A percentile compares a stretch with the other conserved stretches of the same genome.
These are phyloP conservation scores for Pycnomerus fuliginosus DNA, from an alignment of 2,888 invertebrate genomes.

Conservation along the genomic window DNA sequence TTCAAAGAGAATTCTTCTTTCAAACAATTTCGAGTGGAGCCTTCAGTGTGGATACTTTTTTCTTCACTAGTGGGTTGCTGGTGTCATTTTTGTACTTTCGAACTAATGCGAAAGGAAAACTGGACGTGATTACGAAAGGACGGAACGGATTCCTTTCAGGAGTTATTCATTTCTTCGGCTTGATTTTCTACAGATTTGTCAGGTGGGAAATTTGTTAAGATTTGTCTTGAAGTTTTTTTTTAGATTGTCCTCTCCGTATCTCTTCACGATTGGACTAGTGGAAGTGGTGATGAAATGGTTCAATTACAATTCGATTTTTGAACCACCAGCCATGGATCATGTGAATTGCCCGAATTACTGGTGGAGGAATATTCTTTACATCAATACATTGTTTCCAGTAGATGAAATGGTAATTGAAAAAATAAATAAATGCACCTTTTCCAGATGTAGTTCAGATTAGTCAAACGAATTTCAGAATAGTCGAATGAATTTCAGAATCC, in stretches of 20 bases:
- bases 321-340: constrained; percentile 79
- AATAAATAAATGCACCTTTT: too few species aligned
- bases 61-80: constrained; percentile 77
- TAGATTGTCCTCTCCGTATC: constrained; percentile 77
- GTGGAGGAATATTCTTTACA: constrained; percentile 86
- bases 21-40: constrained; percentile 78
- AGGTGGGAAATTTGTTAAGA: too few species aligned
- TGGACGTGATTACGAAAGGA: constrained; percentile 66
- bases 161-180: constrained; percentile 70
- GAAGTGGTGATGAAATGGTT: constrained; percentile 88
- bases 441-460: too few species aligned
- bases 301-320: constrained; percentile 77
- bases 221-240: constrained; percentile 34
- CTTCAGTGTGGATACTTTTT: constrained; percentile 81
- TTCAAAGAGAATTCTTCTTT: constrained; percentile 76
- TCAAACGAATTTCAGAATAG: too few species aligned
- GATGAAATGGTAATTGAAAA: constrained; percentile 76
- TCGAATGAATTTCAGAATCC: neutral
- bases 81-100: constrained; percentile 85
- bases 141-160: constrained; percentile 64
- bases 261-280: constrained; percentile 79
- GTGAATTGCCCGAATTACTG: constrained; percentile 80
- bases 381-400: constrained; percentile 81
- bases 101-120: constrained; percentile 70
- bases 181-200: constrained; percentile 75